These are phyloP conservation scores for Drosophila tristis DNA, from an alignment of 1,140 invertebrate genomes.

Conservation along the genomic window DNA sequence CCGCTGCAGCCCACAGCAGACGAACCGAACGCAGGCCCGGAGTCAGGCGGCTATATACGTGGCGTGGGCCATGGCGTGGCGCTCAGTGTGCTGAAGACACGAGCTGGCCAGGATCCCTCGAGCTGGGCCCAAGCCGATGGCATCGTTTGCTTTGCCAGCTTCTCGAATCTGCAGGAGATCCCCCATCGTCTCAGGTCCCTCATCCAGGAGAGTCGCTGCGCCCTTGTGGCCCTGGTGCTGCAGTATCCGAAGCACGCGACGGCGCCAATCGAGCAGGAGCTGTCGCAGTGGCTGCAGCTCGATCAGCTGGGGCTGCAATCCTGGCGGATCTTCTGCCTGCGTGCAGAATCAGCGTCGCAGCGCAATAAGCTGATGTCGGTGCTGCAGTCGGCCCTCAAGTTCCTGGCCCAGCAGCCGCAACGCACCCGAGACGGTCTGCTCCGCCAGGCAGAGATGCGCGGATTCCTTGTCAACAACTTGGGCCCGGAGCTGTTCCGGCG, in stretches of 20 bases:
- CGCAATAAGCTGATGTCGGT: constrained; percentile 30
- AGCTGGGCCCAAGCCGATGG: constrained; percentile 52
- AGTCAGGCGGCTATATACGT: constrained; percentile 40
- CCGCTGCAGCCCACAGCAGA: background rate
- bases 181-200: constrained; percentile 23
- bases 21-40: background rate
- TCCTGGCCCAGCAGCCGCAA: constrained; percentile 40
- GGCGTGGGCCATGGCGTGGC: constrained; percentile 63
- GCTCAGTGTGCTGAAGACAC: constrained; percentile 71
- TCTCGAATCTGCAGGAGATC: background rate
- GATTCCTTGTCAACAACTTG: constrained; percentile 50
- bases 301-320: constrained; percentile 15
- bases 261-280: constrained; percentile 31
- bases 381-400: constrained; percentile 52
- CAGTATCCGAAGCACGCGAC: constrained; percentile 38
- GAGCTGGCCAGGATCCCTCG: constrained; percentile 17
- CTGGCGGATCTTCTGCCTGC: constrained; percentile 20
- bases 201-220: constrained; percentile 7
- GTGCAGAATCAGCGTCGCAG: constrained; percentile 15
- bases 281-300: constrained; percentile 55
- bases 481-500: constrained; percentile 87
- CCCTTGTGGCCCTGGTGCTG: constrained; percentile 48
- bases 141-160: constrained; percentile 57
- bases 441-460: constrained; percentile 37
- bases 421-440: constrained; percentile 13